These are phyloP conservation scores for Tetanocera ferruginea DNA, from an alignment of 2,888 invertebrate species.

Conservation along the genomic window DNA sequence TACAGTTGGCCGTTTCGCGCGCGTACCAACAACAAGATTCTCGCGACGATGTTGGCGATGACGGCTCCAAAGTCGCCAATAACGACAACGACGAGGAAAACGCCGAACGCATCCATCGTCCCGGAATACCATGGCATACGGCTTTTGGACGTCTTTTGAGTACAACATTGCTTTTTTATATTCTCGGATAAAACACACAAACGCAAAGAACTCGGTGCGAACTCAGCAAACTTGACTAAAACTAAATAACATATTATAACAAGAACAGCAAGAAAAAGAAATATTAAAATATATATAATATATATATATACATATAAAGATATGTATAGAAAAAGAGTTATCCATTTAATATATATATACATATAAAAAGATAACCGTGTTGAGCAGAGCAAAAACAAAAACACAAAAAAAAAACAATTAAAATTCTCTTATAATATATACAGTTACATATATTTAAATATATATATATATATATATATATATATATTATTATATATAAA, in stretches of 20 bases:
- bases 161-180: conserved; percentile 68
- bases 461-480: conserved; percentile 39
- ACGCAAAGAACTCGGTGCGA: conserved; percentile 47
- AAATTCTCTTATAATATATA: conserved; percentile 30
- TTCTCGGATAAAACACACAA: conserved; percentile 58
- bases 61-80: conserved; percentile 31
- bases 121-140: conserved; percentile 67
- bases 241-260: conserved; percentile 35
- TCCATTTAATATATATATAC: conserved; percentile 19
- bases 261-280: conserved; percentile 31
- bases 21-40: conserved; percentile 46
- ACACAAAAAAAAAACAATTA: neutral
- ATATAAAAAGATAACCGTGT: conserved; percentile 14
- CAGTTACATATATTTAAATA: conserved; percentile 38
- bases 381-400: neutral
- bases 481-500: conserved; percentile 32
- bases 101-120: conserved; percentile 68
- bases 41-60: conserved; percentile 26
- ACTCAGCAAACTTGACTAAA: conserved; percentile 44
- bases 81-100: conserved; percentile 50
- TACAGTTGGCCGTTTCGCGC: conserved; percentile 37
- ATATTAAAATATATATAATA: conserved; percentile 24
- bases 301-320: conserved; percentile 7
- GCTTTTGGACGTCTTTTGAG: conserved; percentile 68
- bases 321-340: conserved; percentile 8